Base-by-base conservation (phyloP, 2,797 vertebrate genomes). In the Chelmon rostratus region DNA sequence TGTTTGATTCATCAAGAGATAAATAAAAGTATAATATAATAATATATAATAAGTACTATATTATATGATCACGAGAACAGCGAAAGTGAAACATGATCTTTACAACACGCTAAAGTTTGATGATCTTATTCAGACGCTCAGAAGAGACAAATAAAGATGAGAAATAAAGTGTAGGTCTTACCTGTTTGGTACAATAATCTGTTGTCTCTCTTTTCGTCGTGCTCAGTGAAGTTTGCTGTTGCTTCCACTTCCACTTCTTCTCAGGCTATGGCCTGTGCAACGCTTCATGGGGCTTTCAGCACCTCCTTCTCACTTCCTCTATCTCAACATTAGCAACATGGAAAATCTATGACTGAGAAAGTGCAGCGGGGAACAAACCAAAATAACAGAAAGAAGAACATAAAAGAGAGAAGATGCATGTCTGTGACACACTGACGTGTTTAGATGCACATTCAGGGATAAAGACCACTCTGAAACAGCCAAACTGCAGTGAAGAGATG, bases 281-380 rank as follows among this genome's bases (percentile, higher is more conserved):
- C 8, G 28, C 18, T 53, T 73, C 3, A 9, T 23, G 82, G 68
- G 79, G 82, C 40, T 73, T 85, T 90, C 40, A 54, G 63, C 73
- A 33, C 11, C 65, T 59, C 1, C 8, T 3, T 82, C 71, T 88
- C 86, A 88, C 87, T 92, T 94, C 92, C 92, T 90, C 84, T 88
- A 92, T 79, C 68, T 74, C 3, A 42, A 11, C 8, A 44, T 63
- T 10, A 71, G 70, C 65, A 58, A 21, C 50, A 74, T 56, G 80
- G 84, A 88, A 92, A 82, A 62, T 21, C 6, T 42, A 23, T 79
- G 76, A 83, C 53, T 57, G 73, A 76, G 50, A 81, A 64, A 65
- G 61, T 59, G 28, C 46, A 46, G 15, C 10, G 4, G 19, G 21
- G 42, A 31, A 58, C 42, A 10, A 52, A 66, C 65, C 1, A 46